Evolutionary conservation across 2,113 vertebrate genomes (phyloP).

Genomic region (Scolopax mira): DNA sequence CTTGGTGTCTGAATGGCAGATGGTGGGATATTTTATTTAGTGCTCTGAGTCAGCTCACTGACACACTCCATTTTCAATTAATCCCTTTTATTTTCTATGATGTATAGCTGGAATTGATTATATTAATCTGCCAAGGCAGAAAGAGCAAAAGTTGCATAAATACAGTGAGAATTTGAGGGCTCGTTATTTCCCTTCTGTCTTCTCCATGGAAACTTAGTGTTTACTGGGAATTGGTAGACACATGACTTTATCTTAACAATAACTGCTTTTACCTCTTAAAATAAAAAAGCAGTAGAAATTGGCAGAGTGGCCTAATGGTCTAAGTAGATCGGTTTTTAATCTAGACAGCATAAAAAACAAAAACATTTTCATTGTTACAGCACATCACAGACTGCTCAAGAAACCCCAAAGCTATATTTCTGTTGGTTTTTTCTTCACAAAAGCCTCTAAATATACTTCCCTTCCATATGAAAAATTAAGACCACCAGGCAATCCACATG

Average conservation of each 20-base stretch:
- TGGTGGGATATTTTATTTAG: neutral
- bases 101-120: neutral
- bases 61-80: neutral
- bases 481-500: neutral
- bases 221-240: neutral
- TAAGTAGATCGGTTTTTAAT: neutral
- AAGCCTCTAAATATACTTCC: neutral
- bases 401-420: neutral
- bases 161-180: neutral
- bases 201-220: neutral
- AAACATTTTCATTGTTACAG: neutral
- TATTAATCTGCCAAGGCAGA: conserved; percentile 6
- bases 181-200: neutral
- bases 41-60: neutral
- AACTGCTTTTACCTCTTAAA: neutral
- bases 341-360: neutral
- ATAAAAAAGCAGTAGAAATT: neutral
- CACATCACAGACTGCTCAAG: neutral
- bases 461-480: neutral
- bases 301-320: neutral
- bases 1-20: neutral
- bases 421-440: neutral
- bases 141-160: conserved; percentile 1
- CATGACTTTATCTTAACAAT: neutral
- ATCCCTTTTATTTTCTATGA: neutral